Percentiles rank a stretch among this genome's conserved stretches.
These are phyloP conservation scores for Pipistrellus pipistrellus DNA, from an alignment of 2,797 vertebrate species.

Conservation along the genomic window DNA sequence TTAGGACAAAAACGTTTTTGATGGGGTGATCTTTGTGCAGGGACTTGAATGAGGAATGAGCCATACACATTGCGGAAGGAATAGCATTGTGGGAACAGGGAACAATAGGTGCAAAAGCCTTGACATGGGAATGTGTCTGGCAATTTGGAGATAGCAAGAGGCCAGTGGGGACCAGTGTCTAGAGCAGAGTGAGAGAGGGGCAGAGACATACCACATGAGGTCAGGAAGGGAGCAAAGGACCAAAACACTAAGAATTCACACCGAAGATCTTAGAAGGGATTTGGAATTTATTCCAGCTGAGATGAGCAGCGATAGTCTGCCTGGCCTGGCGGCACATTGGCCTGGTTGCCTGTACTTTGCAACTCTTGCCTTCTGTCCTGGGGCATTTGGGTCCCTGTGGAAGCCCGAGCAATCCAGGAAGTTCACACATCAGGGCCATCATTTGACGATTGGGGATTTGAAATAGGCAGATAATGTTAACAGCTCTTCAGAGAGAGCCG, in stretches of 20 bases:
- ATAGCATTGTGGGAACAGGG: not conserved
- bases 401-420: not conserved
- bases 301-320: not conserved
- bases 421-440: not conserved
- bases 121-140: not conserved
- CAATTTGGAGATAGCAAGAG: not conserved
- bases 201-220: not conserved
- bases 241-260: not conserved
- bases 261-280: not conserved
- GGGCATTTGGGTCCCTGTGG: too few species aligned
- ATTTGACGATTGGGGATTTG: not conserved
- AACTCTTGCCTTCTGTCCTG: not conserved
- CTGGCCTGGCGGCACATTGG: too few species aligned
- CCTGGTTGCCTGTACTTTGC: not conserved
- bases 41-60: not conserved
- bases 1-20: not conserved
- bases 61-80: too few species aligned
- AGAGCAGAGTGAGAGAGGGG: not conserved
- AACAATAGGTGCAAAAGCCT: not conserved
- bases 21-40: not conserved
- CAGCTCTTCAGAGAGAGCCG: not conserved
- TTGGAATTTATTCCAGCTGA: not conserved
- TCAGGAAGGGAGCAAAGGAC: not conserved
- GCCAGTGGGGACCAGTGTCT: not conserved
- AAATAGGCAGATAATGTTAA: not conserved